phyloP scores from a whole-genome alignment of 2,113 vertebrate species.

The Picathartes gymnocephalus region DNA sequence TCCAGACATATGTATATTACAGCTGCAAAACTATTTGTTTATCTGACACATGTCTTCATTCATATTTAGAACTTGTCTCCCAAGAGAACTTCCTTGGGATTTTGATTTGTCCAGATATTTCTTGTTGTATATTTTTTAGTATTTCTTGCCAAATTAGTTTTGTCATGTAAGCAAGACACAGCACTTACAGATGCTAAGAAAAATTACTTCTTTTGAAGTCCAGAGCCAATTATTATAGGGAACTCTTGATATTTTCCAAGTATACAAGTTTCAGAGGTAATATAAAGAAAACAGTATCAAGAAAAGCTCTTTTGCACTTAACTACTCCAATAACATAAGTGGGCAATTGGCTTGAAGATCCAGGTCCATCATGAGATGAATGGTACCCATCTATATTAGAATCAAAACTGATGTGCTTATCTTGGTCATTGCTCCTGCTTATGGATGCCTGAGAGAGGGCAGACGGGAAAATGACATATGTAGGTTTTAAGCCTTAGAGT shows the following conservation, averaged over 20 bases:
- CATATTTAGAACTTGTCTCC: not conserved
- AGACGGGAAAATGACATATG: not conserved
- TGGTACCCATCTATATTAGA: not conserved
- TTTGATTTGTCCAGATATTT: not conserved
- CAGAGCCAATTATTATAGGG: not conserved
- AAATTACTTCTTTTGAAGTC: not conserved
- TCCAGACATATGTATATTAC: not conserved
- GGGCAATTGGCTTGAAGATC: not conserved
- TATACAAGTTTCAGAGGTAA: not conserved
- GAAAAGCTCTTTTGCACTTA: not conserved
- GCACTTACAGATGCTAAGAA: not conserved
- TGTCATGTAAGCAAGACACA: not conserved
- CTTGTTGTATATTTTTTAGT: not conserved
- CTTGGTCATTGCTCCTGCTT: not conserved
- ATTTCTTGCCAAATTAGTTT: not conserved
- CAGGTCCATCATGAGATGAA: not conserved
- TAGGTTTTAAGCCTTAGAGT: not conserved
- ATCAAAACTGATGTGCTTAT: not conserved
- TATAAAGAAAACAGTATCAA: not conserved
- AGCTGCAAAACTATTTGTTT: not conserved
- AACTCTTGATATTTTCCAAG: not conserved
- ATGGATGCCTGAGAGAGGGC: not conserved
- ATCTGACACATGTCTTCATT: not conserved
- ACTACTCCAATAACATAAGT: not conserved
- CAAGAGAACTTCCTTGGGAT: not conserved